Base-by-base conservation (phyloP, 2,888 invertebrate genomes). In the Andrena chrysosceles region DNA sequence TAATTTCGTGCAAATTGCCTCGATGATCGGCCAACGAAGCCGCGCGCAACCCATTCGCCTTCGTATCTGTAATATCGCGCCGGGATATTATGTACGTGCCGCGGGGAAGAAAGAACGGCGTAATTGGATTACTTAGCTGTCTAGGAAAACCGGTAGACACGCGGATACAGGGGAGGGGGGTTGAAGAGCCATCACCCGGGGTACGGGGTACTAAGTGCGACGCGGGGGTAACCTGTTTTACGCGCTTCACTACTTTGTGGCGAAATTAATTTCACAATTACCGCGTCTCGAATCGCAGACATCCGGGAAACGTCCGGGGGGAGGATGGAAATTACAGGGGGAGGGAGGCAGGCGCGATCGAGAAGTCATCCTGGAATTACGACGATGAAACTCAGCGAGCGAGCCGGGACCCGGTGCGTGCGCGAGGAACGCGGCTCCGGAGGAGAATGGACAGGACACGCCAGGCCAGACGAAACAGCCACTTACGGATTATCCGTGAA, bases 401-500 rank as follows among this genome's bases (percentile, higher is more conserved):
- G 49, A 63, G 63, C 42, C 62, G 59, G 59, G 16, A 48, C 59
- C n/a, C 16, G 13, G 66, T 60, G 74, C 49, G 74, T 49, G 26
- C 23, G 42, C 59, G 68, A 29, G 78, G 48, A 56, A 56, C 56
- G 63, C 31, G 35, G 20, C 72, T 13, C 7, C 26, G 31, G 35
- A 13, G 48, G 52, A 60, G 80, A 75, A 81, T 68, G 62, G 86
- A 67, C 62, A 62, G 77, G 79, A 77, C 76, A 35, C 54, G 42
- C 68, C 56, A 23, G 73, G 56, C 56, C 26, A 71, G 56, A 80
- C 76, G 81, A 74, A 82, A 84, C 79, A 60, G 77, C 84, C 87
- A 87, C 82, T 85, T 87, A 87, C 60, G 77, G 78, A 87, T 87
- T 87, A 87, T 83, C 81, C 85, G 82, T 83, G 86, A 86, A 85